phyloP scores from a whole-genome alignment of 2,113 vertebrate genomes.

The Sceloporus tristichus region DNA sequence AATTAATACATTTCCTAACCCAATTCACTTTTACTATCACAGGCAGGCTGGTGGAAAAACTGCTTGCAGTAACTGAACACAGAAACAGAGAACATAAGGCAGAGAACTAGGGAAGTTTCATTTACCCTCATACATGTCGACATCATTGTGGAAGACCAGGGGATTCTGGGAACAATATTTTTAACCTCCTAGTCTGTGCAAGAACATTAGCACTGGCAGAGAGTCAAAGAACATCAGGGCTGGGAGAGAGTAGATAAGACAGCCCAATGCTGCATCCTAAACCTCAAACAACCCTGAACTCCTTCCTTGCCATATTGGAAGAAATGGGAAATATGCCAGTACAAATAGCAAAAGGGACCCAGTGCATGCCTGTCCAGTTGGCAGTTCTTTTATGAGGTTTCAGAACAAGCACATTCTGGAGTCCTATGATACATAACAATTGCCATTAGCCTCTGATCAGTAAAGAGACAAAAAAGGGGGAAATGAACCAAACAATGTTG shows the following conservation, averaged over 20 bases:
- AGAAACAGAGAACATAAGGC: background rate
- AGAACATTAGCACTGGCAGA: background rate
- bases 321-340: background rate
- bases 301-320: background rate
- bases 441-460: background rate
- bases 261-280: background rate
- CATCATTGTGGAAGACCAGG: no score
- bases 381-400: background rate
- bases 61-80: background rate
- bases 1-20: no score
- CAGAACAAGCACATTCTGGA: background rate
- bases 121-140: background rate
- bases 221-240: background rate
- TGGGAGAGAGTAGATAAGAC: background rate
- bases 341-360: background rate
- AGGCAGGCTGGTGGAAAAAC: background rate
- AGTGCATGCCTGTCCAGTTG: background rate
- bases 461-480: background rate
- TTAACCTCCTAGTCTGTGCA: background rate
- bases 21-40: background rate
- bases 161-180: background rate
- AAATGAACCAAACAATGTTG: background rate
- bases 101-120: background rate
- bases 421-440: background rate
- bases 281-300: background rate